Evolutionary conservation across 2,888 invertebrate species (phyloP).

Genomic region (Eilema griseolum): DNA sequence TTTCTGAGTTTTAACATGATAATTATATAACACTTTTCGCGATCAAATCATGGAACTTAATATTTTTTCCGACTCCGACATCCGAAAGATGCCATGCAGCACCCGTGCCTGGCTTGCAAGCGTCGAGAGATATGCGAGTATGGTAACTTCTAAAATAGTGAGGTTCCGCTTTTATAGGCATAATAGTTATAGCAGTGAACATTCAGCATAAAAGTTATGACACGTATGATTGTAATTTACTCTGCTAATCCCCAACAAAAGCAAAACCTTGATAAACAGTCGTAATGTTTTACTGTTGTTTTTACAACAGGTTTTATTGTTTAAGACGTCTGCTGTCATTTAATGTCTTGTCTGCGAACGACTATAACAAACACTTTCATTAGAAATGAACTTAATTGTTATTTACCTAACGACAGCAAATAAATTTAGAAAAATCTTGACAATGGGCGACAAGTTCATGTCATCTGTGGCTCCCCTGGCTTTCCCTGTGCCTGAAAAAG

Average conservation of each 20-base stretch:
- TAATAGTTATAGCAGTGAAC: not conserved
- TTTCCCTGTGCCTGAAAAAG: too few relatives aligned
- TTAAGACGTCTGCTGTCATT: not conserved
- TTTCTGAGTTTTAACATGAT: too few relatives aligned
- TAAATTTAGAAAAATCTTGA: not conserved
- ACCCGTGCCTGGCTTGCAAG: too few relatives aligned
- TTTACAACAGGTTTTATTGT: conserved; percentile 4
- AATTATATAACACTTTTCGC: too few relatives aligned
- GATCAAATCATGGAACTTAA: too few relatives aligned
- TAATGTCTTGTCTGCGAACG: not conserved
- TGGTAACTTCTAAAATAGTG: too few relatives aligned
- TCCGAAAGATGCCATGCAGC: too few relatives aligned
- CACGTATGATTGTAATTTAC: not conserved
- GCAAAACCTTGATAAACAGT: conserved; percentile 2
- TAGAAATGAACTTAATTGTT: not conserved
- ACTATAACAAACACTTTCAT: not conserved
- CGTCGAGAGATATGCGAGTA: too few relatives aligned
- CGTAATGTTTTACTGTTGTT: conserved; percentile 1
- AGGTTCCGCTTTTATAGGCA: too few relatives aligned
- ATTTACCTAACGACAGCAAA: not conserved
- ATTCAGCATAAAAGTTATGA: conserved; percentile 4
- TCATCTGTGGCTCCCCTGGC: too few relatives aligned
- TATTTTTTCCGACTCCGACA: too few relatives aligned
- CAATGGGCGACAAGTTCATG: too few relatives aligned
- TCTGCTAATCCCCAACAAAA: not conserved